These are phyloP conservation scores for Prolemur simus DNA, from an alignment of 2,113 vertebrate species.

Conservation along the genomic window DNA sequence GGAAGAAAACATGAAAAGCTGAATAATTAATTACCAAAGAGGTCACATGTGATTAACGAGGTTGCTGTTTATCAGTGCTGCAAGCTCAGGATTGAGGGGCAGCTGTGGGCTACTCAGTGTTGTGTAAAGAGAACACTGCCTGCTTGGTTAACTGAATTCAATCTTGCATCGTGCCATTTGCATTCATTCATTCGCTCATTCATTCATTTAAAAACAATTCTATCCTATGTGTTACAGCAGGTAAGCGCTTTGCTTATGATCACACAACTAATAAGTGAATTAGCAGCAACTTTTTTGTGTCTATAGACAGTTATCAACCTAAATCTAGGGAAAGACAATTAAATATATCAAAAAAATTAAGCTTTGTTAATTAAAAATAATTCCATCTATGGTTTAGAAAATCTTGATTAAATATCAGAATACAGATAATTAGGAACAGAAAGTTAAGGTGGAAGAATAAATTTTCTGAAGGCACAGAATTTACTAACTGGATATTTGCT, in stretches of 20 bases:
- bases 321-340: background rate
- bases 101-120: no score
- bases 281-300: background rate
- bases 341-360: background rate
- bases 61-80: rapidly evolving
- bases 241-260: background rate
- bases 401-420: background rate
- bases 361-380: background rate
- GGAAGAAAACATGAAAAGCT: background rate
- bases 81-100: background rate
- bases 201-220: background rate
- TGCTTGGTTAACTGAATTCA: background rate
- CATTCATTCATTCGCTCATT: background rate
- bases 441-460: background rate
- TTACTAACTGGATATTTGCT: background rate
- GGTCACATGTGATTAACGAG: background rate
- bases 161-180: background rate
- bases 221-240: background rate
- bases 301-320: background rate
- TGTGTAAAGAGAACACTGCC: background rate
- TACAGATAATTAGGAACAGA: background rate
- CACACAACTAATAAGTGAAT: background rate
- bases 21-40: background rate
- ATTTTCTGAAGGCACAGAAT: background rate
- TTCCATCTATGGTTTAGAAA: background rate